A percentile compares a stretch with the other conserved stretches of the same genome.
These are phyloP conservation scores for Quadroppia sp. DNA, from an alignment of 2,888 invertebrate species.

Conservation along the genomic window DNA sequence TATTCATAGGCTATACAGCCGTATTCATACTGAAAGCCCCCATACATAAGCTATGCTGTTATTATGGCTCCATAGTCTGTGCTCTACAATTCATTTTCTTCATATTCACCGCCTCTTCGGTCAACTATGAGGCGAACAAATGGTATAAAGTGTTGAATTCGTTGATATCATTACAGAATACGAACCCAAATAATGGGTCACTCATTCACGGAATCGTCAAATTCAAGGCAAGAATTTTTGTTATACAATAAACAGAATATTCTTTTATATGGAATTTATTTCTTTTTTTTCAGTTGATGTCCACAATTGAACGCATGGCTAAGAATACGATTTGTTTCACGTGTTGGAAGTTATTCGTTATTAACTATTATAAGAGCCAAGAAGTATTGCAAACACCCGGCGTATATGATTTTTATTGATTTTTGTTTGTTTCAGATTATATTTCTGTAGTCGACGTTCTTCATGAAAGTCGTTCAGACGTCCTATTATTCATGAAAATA, in stretches of 20 bases:
- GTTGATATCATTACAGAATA: neutral
- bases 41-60: neutral
- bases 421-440: too few species aligned
- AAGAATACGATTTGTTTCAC: neutral
- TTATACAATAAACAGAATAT: neutral
- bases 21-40: too few species aligned
- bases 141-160: constrained; percentile 1
- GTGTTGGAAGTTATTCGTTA: constrained; percentile 2
- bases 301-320: neutral
- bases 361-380: neutral
- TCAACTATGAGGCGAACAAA: neutral
- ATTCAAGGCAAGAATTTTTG: constrained; percentile 3
- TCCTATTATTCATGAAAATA: too few species aligned
- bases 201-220: neutral
- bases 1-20: neutral
- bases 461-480: too few species aligned
- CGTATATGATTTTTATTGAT: too few species aligned
- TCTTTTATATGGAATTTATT: neutral
- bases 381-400: too few species aligned
- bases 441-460: too few species aligned
- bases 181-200: neutral
- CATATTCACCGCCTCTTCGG: constrained; percentile 3
- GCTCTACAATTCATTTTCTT: neutral
- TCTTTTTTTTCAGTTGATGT: neutral
- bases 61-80: neutral